Conservation (phyloP, 2,113 vertebrate genomes). For the Platysteira castanea region DNA sequence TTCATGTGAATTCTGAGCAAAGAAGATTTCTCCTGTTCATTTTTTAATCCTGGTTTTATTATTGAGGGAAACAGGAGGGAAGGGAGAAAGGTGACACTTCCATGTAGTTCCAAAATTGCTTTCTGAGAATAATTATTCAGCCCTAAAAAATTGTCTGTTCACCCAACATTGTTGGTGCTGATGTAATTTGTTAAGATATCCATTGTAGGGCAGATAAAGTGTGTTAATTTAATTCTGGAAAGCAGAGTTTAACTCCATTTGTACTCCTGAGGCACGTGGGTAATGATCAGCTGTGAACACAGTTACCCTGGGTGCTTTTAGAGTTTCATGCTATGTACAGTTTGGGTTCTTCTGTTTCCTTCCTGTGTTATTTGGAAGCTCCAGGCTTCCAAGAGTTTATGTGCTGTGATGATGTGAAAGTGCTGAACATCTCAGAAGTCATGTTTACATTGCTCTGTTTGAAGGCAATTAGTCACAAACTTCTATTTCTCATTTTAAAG, state of each 20-base stretch:
- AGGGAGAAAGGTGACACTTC: neutral
- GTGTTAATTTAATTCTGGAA: neutral
- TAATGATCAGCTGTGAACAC: neutral
- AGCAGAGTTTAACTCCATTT: neutral
- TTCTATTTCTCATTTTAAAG: neutral
- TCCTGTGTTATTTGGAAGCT: neutral
- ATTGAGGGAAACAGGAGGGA: neutral
- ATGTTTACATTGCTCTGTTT: neutral
- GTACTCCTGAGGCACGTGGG: neutral
- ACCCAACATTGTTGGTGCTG: neutral
- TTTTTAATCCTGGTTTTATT: neutral
- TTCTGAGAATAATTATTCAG: neutral
- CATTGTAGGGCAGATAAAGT: neutral
- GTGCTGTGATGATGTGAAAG: neutral
- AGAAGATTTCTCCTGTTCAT: neutral
- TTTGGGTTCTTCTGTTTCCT: neutral
- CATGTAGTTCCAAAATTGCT: neutral
- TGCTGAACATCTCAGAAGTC: neutral
- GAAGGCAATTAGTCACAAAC: conserved; percentile 5
- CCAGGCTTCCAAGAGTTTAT: neutral
- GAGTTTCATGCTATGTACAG: neutral
- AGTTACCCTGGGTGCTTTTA: neutral
- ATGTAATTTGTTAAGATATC: neutral
- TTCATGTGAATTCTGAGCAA: neutral
- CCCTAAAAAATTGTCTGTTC: neutral